phyloP scores from a whole-genome alignment of 1,140 invertebrate species.

The Panagrolaimus sp. region DNA sequence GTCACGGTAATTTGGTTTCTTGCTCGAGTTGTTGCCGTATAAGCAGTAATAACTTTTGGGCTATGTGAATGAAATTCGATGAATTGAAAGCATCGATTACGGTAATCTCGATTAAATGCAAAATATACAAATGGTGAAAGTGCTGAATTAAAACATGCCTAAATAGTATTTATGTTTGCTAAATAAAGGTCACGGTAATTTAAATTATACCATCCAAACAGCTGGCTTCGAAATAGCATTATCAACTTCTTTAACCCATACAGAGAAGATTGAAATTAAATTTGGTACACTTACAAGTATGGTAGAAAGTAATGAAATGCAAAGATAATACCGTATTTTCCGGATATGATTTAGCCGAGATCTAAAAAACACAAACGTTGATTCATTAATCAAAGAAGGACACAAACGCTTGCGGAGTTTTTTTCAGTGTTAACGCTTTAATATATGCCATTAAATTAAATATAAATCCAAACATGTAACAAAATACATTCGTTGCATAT shows the following conservation, averaged over 20 bases:
- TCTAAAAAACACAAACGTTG: background rate
- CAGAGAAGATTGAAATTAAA: background rate
- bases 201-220: conserved; percentile 1
- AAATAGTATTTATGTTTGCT: too few species aligned
- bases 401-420: conserved; percentile 4
- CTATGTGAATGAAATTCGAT: too few species aligned
- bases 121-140: background rate
- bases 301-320: background rate
- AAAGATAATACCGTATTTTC: background rate
- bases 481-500: background rate
- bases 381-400: background rate
- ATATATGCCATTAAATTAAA: conserved; percentile 1
- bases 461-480: background rate
- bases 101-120: background rate
- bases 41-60: too few species aligned
- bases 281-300: background rate
- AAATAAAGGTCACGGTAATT: too few species aligned
- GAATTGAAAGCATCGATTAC: background rate
- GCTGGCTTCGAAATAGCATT: background rate
- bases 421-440: conserved; percentile 4
- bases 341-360: background rate
- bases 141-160: conserved; percentile 2
- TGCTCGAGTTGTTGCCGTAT: too few species aligned
- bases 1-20: too few species aligned
- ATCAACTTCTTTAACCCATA: conserved; percentile 2